Conservation (phyloP, 2,113 vertebrate species). For the Chitala chitala region DNA sequence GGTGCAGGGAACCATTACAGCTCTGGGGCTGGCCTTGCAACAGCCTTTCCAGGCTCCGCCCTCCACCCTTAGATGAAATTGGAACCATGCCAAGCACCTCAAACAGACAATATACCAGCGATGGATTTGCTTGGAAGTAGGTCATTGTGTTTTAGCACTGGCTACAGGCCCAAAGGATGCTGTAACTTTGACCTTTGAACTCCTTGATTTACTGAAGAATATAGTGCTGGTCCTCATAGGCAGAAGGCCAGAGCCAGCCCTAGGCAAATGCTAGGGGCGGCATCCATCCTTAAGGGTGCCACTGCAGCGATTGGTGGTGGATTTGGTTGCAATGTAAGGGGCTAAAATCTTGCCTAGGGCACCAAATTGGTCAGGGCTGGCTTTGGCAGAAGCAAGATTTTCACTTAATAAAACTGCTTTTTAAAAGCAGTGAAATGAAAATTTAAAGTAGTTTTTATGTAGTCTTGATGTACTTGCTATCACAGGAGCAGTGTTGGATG, state of each 20-base stretch:
- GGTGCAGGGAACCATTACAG: slow-evolving; percentile 75
- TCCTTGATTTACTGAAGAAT: too few species aligned
- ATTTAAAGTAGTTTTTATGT: neutral
- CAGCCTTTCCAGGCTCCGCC: slow-evolving; percentile 36
- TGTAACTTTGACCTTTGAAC: neutral
- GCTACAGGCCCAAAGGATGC: neutral
- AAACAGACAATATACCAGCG: neutral
- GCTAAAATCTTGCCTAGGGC: too few species aligned
- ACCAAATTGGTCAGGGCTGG: too few species aligned
- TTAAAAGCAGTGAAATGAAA: neutral
- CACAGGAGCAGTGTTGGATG: neutral
- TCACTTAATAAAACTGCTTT: too few species aligned
- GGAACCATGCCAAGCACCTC: neutral
- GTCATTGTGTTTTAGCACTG: neutral
- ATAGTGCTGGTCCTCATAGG: too few species aligned
- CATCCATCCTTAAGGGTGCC: too few species aligned
- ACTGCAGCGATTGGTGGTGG: too few species aligned
- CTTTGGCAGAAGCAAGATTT: too few species aligned
- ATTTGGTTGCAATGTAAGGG: too few species aligned
- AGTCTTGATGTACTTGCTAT: neutral
- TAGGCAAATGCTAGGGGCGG: too few species aligned
- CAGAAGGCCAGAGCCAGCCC: too few species aligned
- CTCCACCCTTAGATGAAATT: slow-evolving; percentile 15
- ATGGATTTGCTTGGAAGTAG: neutral
- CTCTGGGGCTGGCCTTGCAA: slow-evolving; percentile 59